Base-by-base conservation (phyloP, 2,113 vertebrate genomes). In the Ammodytes marinus region DNA sequence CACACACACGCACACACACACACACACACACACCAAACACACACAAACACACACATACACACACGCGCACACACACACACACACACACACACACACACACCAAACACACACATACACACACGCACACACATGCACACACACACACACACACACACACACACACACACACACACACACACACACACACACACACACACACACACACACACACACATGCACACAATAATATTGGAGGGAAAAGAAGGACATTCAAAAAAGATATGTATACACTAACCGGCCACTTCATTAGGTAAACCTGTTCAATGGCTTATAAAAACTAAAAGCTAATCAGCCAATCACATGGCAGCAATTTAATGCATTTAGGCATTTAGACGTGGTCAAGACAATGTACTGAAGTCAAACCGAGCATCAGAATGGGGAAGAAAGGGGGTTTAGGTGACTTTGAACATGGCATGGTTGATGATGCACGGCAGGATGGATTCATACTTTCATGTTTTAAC, bases 61-160 rank as follows among this genome's bases (percentile, higher is more conserved):
- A 54, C 53, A 54, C 17, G 6, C 71, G 42, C 6, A 49, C 53
- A 49, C 64, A 80, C 49, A 73, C 46, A 47, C 72, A 55, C 39
- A 57, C 57, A 53, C 53, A 37, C 37, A 39, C 14, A 43, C 8
- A n/a, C 37, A 53, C 49, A 53, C 49, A 35, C 39, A 40, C n/a
- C n/a, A n/a, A 58, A 27, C 27, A 27, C 27, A 39, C 2, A 14
- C 42, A 57, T 17, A 69, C 49, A 64, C 55, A 46, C n/a, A 54
- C 53, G n/a, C 17, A 19, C 71, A 47, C 6, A 49, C 53, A 49
- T 58, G 77, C 49, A 73, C 27, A 27, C 27, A 27, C 27, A 27
- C 27, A 27, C 27, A 27, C 27, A 27, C 27, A 27, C 27, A 27
- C 27, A 27, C 27, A 27, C 27, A 27, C 27, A 27, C 27, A 27